Base-by-base conservation (phyloP, 2,797 vertebrate genomes). In the Sebastes reedi region DNA sequence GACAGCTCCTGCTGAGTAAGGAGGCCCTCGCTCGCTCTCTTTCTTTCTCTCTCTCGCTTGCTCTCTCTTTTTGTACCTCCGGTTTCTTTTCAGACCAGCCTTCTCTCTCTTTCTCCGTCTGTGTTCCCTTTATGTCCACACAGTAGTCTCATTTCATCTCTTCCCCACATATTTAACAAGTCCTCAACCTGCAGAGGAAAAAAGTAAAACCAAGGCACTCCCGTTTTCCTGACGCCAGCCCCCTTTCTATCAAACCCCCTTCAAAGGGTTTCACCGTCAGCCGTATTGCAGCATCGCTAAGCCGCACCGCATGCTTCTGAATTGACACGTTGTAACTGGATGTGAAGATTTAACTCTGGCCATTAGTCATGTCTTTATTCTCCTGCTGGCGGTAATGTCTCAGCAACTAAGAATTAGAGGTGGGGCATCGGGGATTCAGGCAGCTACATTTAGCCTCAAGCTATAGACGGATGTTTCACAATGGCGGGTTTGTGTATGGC, bases 1-100 rank as follows among this genome's bases (percentile, higher is more conserved):
- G 93, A 93, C 91, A 81, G 87, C 91, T 91, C 94, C 91, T 95
- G 91, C 94, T 95, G 93, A 92, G 94, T 90, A 93, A 89, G 92
- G 90, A 91, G 85, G 82, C 90, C 83, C 89, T 91, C 29, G 8
- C 79, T 79, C 86, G 72, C 42, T 69, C 22, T 65, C 58, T 32
- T 58, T 77, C 69, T 69, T 14, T 58, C 72, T 75, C 67, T 52
- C 50, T 52, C 50, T 52, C 42, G 13, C 79, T 79, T 27, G 39
- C 61, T 75, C 59, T 73, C 58, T 66, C 55, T 84, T 61, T 84
- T 69, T 88, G 58, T 84, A 52, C 67, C 61, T 77, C 62, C 36
- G 22, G 65, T 76, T 87, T 68, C 81, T 80, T 88, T 87, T 81
- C 82, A 85, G 61, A 77, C 20, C 36, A 20, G 67, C 71, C 36